phyloP scores from a whole-genome alignment of 2,113 vertebrate genomes.

The Calcarius ornatus region DNA sequence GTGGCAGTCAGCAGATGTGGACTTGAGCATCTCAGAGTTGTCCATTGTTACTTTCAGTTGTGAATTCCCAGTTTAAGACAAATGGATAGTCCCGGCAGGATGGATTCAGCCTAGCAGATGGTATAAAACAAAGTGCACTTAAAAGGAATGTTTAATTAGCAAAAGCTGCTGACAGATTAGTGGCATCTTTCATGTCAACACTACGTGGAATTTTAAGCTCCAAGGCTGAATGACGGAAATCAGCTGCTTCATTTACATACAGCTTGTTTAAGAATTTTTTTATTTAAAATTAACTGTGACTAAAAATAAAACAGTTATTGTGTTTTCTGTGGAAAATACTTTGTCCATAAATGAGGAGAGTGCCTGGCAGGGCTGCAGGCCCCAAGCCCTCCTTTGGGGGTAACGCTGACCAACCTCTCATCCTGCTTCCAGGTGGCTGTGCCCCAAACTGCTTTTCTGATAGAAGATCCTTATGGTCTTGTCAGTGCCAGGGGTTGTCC shows the following conservation, averaged over 20 bases:
- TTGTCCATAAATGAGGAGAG: not conserved
- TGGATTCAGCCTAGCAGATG: not conserved
- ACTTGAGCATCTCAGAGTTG: not conserved
- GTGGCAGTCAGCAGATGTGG: fast-evolving
- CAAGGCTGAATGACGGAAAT: not conserved
- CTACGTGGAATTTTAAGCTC: not conserved
- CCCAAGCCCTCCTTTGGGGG: not conserved
- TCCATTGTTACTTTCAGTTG: not conserved
- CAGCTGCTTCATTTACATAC: not conserved
- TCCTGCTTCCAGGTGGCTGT: not conserved
- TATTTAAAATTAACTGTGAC: not conserved
- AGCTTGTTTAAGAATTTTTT: not conserved
- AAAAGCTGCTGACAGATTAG: not conserved
- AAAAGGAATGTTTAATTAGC: not conserved
- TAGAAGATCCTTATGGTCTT: fast-evolving
- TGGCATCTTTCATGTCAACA: not conserved
- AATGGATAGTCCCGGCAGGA: not conserved
- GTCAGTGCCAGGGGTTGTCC: not conserved
- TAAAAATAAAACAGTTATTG: not conserved
- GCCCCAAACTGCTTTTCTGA: not conserved
- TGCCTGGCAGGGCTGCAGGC: not conserved
- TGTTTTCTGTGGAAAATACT: slow-evolving; percentile 5
- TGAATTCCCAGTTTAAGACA: not conserved
- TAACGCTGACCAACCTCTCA: fast-evolving
- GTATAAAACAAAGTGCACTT: not conserved